These are phyloP conservation scores for Hestina assimilis DNA, from an alignment of 1,140 invertebrate species.

Conservation along the genomic window DNA sequence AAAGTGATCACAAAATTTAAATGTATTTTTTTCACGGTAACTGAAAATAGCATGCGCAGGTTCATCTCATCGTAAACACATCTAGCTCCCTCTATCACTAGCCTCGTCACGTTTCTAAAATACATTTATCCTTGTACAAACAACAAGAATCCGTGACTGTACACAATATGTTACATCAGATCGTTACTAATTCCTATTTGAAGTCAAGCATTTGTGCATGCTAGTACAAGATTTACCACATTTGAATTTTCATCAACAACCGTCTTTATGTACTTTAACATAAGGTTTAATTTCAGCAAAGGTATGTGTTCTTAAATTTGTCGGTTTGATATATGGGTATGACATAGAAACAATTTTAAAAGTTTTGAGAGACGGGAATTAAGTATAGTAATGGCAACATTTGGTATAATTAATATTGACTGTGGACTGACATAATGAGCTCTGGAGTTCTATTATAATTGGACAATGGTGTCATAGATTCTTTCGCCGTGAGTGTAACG, in stretches of 20 bases:
- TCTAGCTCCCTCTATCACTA: not conserved
- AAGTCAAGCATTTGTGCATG: slow-evolving; percentile 27
- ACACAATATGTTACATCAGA: slow-evolving; percentile 30
- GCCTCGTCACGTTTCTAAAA: slow-evolving; percentile 4
- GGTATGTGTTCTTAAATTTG: not conserved
- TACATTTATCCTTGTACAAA: slow-evolving; percentile 23
- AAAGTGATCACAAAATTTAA: too few relatives aligned
- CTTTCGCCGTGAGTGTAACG: not conserved
- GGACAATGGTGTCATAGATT: slow-evolving; percentile 30
- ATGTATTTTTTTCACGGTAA: not conserved
- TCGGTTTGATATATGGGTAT: slow-evolving; percentile 30
- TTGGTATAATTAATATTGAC: slow-evolving; percentile 37
- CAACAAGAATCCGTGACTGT: slow-evolving; percentile 19
- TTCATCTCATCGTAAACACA: not conserved
- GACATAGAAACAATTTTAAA: slow-evolving; percentile 34
- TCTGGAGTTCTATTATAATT: slow-evolving; percentile 33
- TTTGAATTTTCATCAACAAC: not conserved
- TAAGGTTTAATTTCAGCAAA: slow-evolving; percentile 9
- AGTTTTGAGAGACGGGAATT: slow-evolving; percentile 36
- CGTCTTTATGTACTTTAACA: not conserved
- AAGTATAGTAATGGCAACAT: slow-evolving; percentile 36
- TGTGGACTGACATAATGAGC: slow-evolving; percentile 36
- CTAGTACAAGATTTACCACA: slow-evolving; percentile 2
- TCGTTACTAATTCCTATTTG: slow-evolving; percentile 28
- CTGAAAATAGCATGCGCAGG: not conserved